Evolutionary conservation across 2,113 vertebrate species (phyloP), one percentile per base, ranked within the genome.

Genomic region (Dipodomys stephensi): DNA sequence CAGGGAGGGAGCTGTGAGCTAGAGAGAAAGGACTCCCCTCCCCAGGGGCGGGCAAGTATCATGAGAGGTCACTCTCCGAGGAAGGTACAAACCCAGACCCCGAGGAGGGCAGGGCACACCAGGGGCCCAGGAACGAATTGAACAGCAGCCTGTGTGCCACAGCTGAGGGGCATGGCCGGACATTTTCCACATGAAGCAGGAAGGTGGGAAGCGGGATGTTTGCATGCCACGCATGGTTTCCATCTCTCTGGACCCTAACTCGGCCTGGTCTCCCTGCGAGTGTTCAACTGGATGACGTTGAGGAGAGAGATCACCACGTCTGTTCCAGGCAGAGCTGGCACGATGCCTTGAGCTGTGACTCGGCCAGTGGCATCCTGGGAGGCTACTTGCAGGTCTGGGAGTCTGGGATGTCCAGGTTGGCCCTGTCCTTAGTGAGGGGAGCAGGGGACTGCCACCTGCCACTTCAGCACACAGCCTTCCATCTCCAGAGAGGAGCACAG

Each of bases 271-370:
- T 35, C 44, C 60, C 23, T 7, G 22, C 44, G 18, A 87, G 28
- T 9, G 16, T 28, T 9, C 8, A 57, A 28, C 44, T 39, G 46
- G 81, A 49, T 6, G 84, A 39, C 2, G 79, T 28, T 49, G 1
- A 13, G 76, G 28, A 23, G 16, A 28, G 7, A 19, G 25, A 39
- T 5, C 0, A 5, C 3, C 2, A 13, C 65, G 22, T 18, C 57
- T 65, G 27, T 46, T 76, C 67, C 22, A 25, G 76, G 20, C 0
- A 1, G 20, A 7, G 1, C 19, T 1, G 3, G 25, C 16, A 30
- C 1, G 2, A 7, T 7, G 1, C 64, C 84, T 20, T 0, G 23
- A 20, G 69, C 35, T 15, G 19, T 19, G 64, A 46, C 22, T 30
- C 23, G 30, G 65, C 81, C 11, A 16, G 71, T 11, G 46, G 30